Conservation (phyloP, 2,888 invertebrate genomes). For the Chrysodeixis includens region DNA sequence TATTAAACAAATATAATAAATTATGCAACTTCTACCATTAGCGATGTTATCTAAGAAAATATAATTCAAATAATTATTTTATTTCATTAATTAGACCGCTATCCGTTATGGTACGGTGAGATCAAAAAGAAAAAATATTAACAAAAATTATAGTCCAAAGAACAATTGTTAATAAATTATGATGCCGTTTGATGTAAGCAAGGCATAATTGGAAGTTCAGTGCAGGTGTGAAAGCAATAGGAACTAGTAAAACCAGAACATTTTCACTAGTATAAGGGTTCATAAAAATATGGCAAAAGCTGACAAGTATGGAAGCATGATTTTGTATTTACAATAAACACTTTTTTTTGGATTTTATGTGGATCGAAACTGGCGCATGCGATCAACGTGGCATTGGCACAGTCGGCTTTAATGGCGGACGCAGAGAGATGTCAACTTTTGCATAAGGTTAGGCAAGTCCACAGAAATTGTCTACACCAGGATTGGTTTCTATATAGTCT, state of each 20-base stretch:
- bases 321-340: constrained; percentile 46
- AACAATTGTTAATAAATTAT: constrained; percentile 41
- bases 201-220: constrained; percentile 20
- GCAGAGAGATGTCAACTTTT: constrained; percentile 46
- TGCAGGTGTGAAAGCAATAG: constrained; percentile 26
- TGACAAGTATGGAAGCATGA: constrained; percentile 40
- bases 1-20: constrained; percentile 76
- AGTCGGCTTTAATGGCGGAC: constrained; percentile 17
- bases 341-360: constrained; percentile 20
- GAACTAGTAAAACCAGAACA: constrained; percentile 38
- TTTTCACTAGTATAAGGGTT: constrained; percentile 30
- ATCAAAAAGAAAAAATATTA: constrained; percentile 47
- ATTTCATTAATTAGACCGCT: constrained; percentile 57
- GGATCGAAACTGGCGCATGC: constrained; percentile 48
- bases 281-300: constrained; percentile 38
- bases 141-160: constrained; percentile 45
- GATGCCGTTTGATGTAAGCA: constrained; percentile 25
- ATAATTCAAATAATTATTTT: constrained; percentile 61
- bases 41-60: constrained; percentile 68
- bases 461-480: constrained; percentile 16
- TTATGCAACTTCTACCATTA: constrained; percentile 74
- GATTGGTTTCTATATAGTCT: constrained; percentile 10
- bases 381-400: constrained; percentile 15
- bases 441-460: constrained; percentile 21
- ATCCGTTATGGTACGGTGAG: constrained; percentile 27